Evolutionary conservation across 2,113 vertebrate species (phyloP).

Genomic region (Phylloscopus trochilus): DNA sequence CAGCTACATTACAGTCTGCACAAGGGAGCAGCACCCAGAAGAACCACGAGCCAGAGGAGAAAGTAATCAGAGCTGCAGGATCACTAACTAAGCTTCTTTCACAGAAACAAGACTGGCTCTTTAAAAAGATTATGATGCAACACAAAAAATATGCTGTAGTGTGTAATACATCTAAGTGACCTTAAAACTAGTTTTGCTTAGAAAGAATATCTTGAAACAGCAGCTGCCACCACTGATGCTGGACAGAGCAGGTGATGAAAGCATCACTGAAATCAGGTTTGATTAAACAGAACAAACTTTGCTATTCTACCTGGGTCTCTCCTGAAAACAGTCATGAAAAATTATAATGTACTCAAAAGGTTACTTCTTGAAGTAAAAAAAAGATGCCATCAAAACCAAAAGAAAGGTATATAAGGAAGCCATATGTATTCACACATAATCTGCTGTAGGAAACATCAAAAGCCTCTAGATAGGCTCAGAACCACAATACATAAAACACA

Average conservation of each 20-base stretch:
- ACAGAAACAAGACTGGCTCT: neutral
- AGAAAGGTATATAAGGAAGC: neutral
- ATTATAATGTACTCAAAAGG: neutral
- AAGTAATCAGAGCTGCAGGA: neutral
- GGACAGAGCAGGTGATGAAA: neutral
- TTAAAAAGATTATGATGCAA: neutral
- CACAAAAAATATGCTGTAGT: neutral
- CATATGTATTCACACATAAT: neutral
- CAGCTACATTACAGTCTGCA: neutral
- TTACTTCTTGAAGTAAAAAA: neutral
- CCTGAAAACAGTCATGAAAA: neutral
- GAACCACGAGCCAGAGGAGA: neutral
- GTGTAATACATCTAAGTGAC: neutral
- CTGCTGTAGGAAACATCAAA: neutral
- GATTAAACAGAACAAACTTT: neutral
- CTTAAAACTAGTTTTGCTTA: neutral
- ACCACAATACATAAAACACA: neutral
- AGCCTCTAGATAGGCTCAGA: neutral
- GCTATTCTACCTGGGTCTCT: neutral
- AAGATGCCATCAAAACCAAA: neutral
- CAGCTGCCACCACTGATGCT: neutral
- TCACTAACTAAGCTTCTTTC: neutral
- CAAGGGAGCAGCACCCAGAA: neutral
- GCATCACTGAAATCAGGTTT: neutral
- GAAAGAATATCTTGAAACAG: neutral